phyloP scores from a whole-genome alignment of 92 coral and sea anemone genomes.

The Siderastrea radians region DNA sequence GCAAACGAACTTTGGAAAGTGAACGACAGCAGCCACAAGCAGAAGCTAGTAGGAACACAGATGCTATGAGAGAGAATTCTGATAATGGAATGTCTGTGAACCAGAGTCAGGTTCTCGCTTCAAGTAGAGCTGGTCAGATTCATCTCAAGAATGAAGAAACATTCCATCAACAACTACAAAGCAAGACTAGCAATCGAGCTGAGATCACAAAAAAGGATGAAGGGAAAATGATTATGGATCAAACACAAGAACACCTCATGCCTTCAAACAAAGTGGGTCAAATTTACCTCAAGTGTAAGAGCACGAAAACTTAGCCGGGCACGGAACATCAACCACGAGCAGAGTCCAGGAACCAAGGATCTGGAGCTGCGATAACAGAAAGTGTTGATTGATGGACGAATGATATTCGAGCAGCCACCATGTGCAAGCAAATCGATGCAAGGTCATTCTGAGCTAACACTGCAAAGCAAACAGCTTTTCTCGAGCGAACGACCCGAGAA shows the following conservation, averaged over 20 bases:
- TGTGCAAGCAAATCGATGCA: background rate
- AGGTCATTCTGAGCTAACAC: too few relatives aligned
- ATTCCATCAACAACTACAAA: background rate
- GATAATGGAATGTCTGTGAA: too few relatives aligned
- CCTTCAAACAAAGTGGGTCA: background rate
- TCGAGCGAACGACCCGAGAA: too few relatives aligned
- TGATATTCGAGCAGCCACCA: background rate
- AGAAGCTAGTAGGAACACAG: too few relatives aligned
- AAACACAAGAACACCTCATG: background rate
- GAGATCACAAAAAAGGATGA: background rate
- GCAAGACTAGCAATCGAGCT: background rate
- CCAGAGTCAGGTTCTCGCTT: too few relatives aligned
- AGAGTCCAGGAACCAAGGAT: background rate
- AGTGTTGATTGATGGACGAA: background rate
- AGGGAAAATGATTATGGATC: background rate
- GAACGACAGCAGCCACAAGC: too few relatives aligned
- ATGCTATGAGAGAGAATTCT: too few relatives aligned
- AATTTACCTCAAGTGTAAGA: background rate
- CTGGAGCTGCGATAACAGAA: background rate
- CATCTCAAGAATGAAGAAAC: background rate
- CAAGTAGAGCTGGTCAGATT: background rate
- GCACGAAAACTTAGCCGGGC: background rate
- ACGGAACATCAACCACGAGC: background rate
- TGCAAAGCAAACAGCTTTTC: too few relatives aligned
- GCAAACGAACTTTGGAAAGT: too few relatives aligned